Conservation (phyloP, 2,888 invertebrate species). For the Tipula lateralis region DNA sequence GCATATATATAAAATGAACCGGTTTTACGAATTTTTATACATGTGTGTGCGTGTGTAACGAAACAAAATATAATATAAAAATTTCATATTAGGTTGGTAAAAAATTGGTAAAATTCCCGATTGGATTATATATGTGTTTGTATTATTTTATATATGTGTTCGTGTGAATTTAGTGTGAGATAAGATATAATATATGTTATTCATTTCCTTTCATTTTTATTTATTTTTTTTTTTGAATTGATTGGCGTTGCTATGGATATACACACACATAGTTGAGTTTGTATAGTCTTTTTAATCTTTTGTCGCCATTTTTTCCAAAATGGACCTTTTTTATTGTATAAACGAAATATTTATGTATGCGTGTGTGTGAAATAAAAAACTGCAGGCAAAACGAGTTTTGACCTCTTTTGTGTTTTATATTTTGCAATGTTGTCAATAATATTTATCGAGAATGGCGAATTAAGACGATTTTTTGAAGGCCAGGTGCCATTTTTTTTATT, state of each 20-base stretch:
- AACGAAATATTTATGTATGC: neutral
- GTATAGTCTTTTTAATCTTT: neutral
- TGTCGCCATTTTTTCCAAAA: constrained; percentile 27
- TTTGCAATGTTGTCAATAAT: constrained; percentile 26
- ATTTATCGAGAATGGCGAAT: constrained; percentile 2
- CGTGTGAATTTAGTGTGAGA: neutral
- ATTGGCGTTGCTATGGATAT: constrained; percentile 29
- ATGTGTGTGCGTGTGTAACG: neutral
- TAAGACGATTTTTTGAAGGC: constrained; percentile 26
- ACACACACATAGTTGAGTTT: neutral
- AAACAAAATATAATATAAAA: neutral
- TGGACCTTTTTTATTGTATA: neutral
- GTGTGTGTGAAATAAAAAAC: neutral
- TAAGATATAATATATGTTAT: neutral
- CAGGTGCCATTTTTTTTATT: constrained; percentile 28
- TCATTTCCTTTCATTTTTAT: neutral
- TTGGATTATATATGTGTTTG: neutral
- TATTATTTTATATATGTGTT: neutral
- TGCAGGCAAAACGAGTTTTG: neutral
- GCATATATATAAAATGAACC: neutral
- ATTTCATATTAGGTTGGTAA: constrained; percentile 2
- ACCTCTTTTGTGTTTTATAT: neutral
- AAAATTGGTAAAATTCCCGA: constrained; percentile 7
- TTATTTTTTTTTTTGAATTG: neutral
- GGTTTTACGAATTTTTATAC: neutral